These are phyloP conservation scores for Virgularia gustaviana DNA, from an alignment of 92 coral and sea anemone genomes.

Conservation along the genomic window DNA sequence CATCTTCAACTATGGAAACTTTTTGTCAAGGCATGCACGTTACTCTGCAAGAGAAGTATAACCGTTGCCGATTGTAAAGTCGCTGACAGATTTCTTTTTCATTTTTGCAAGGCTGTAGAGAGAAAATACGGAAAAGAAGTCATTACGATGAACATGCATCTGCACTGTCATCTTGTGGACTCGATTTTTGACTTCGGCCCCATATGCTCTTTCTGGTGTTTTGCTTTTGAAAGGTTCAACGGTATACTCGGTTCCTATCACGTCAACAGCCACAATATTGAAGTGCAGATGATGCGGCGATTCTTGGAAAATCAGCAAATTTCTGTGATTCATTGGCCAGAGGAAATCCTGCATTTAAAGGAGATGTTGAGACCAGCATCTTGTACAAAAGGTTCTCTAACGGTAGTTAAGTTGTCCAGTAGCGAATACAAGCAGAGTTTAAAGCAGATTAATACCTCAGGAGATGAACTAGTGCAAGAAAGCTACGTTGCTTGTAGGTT, in stretches of 20 bases:
- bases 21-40: neutral
- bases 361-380: conserved; percentile 33
- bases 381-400: conserved; percentile 50
- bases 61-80: neutral
- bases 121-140: neutral
- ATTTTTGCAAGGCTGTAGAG: conserved; percentile 1
- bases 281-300: neutral
- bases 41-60: neutral
- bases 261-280: conserved; percentile 2
- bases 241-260: conserved; percentile 12
- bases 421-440: conserved; percentile 57
- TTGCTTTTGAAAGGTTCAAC: conserved; percentile 4
- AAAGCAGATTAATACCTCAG: conserved; percentile 42
- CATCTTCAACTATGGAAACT: neutral
- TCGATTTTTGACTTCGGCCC: conserved; percentile 1
- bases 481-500: neutral
- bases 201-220: neutral
- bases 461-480: conserved; percentile 16
- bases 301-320: conserved; percentile 11
- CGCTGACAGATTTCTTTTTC: neutral
- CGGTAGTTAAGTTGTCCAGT: conserved; percentile 47
- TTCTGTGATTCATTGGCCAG: neutral
- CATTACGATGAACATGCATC: conserved; percentile 5
- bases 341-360: neutral
- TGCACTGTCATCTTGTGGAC: neutral